These are phyloP conservation scores for Megalonaias nervosa DNA, from an alignment of 1,140 invertebrate genomes.

Conservation along the genomic window DNA sequence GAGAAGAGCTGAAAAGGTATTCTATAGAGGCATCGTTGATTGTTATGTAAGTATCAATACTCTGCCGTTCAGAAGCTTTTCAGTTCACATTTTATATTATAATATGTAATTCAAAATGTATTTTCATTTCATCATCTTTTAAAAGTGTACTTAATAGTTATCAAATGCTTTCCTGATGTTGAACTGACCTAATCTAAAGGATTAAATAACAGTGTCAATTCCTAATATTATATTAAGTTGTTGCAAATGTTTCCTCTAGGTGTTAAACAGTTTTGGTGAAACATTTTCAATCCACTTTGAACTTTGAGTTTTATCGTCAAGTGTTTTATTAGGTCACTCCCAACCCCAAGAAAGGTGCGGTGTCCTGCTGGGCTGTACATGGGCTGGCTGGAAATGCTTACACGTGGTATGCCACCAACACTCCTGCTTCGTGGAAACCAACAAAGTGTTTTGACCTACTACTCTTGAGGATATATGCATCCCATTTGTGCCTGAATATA, in stretches of 20 bases:
- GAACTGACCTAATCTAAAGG: not conserved
- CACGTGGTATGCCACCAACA: constrained; percentile 90
- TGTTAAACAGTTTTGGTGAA: not conserved
- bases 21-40: constrained; percentile 86
- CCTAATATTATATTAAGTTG: not conserved
- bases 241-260: not conserved
- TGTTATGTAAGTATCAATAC: constrained; percentile 83
- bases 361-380: constrained; percentile 95
- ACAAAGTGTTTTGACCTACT: constrained; percentile 94
- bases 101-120: not conserved
- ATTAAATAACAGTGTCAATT: not conserved
- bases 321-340: constrained; percentile 81
- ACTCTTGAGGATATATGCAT: constrained; percentile 78
- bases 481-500: too few relatives aligned
- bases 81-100: too few relatives aligned
- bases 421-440: constrained; percentile 94
- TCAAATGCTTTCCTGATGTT: not conserved
- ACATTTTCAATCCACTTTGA: not conserved
- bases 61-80: not conserved
- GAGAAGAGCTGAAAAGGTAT: constrained; percentile 87
- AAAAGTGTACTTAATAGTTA: not conserved
- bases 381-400: constrained; percentile 94
- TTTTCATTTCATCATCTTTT: not conserved
- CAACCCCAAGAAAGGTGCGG: constrained; percentile 92
- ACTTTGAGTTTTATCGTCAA: not conserved